Evolutionary conservation across 1,140 invertebrate genomes (phyloP).

Genomic region (Polypedilum pembai): DNA sequence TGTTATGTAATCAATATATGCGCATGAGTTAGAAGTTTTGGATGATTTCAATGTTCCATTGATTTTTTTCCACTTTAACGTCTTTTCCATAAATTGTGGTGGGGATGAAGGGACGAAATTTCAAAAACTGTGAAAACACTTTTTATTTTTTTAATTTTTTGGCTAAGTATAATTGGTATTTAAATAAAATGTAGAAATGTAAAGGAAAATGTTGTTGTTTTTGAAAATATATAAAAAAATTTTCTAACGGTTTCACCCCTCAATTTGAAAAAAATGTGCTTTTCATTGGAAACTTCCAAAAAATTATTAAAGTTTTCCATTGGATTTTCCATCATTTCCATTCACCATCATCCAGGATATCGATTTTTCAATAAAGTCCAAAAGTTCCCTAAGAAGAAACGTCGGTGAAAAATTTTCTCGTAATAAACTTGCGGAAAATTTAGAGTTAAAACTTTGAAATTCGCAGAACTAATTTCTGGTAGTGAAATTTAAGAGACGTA

Average conservation of each 20-base stretch:
- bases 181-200: background rate
- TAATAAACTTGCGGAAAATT: background rate
- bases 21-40: background rate
- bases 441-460: background rate
- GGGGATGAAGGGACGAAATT: background rate
- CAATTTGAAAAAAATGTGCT: constrained; percentile 21
- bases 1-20: background rate
- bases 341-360: background rate
- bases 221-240: background rate
- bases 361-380: constrained; percentile 2
- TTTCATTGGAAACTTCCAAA: background rate
- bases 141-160: background rate
- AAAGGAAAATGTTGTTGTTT: background rate
- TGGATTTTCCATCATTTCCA: background rate
- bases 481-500: constrained; percentile 19
- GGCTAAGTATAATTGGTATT: background rate
- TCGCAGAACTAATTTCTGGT: background rate
- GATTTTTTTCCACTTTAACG: background rate
- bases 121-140: background rate
- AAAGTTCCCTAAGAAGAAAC: background rate
- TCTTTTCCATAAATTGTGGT: background rate
- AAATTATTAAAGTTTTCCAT: background rate
- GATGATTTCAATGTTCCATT: background rate
- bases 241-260: constrained; percentile 20
- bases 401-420: background rate